Percentiles rank a stretch among this genome's conserved stretches.
These are phyloP conservation scores for Porites divaricata DNA, from an alignment of 92 coral and sea anemone species.

Conservation along the genomic window DNA sequence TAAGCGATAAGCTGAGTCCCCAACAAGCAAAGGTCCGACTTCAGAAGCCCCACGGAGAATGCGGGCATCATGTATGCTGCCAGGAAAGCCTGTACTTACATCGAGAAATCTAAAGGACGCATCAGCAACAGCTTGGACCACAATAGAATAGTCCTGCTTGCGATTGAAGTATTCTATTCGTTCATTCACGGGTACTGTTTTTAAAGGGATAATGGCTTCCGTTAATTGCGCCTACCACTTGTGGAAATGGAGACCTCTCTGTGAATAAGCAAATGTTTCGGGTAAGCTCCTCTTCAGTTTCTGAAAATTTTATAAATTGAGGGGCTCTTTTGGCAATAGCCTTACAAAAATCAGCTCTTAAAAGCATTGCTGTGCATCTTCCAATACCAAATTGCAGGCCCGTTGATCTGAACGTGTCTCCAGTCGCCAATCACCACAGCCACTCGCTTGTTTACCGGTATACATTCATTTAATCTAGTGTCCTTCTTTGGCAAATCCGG, in stretches of 20 bases:
- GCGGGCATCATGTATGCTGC: slow-evolving; percentile 61
- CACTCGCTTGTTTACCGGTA: too few species aligned
- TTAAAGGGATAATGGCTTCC: slow-evolving; percentile 49
- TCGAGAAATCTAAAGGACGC: slow-evolving; percentile 56
- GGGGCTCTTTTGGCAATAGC: too few species aligned
- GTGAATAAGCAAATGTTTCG: slow-evolving; percentile 5
- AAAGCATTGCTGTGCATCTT: slow-evolving; percentile 23
- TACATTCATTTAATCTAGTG: too few species aligned
- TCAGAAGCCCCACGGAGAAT: slow-evolving; percentile 43
- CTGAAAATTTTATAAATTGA: slow-evolving; percentile 47
- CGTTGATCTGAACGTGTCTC: too few species aligned
- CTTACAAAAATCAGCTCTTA: too few species aligned
- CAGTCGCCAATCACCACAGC: too few species aligned
- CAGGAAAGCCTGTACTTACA: slow-evolving; percentile 60
- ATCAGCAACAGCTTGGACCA: slow-evolving; percentile 50
- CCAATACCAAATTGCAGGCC: too few species aligned
- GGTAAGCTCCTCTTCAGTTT: too few species aligned
- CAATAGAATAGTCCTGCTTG: slow-evolving; percentile 55
- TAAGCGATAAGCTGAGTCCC: slow-evolving; percentile 62
- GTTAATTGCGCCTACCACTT: too few species aligned
- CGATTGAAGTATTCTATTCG: slow-evolving; percentile 50
- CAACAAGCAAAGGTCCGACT: slow-evolving; percentile 54
- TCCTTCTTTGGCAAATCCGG: too few species aligned
- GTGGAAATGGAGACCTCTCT: slow-evolving; percentile 14
- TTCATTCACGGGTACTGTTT: too few species aligned